A percentile compares a stretch with the other conserved stretches of the same genome.
Evolutionary conservation across 2,797 vertebrate genomes (phyloP).

Genomic region (Dipus sagitta): DNA sequence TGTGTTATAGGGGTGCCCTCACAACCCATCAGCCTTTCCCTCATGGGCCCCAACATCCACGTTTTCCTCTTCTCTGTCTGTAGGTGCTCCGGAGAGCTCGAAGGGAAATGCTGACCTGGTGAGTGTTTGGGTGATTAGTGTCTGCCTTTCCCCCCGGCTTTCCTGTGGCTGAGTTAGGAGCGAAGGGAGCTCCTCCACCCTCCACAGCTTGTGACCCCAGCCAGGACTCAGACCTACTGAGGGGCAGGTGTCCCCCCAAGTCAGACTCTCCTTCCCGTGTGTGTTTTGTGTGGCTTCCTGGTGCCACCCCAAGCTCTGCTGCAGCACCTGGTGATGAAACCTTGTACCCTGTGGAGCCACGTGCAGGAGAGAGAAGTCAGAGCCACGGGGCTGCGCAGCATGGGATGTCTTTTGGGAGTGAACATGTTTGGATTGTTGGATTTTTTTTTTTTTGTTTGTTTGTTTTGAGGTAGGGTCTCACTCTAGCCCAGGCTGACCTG

Average conservation of each 20-base stretch:
- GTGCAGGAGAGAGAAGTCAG: background rate
- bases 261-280: background rate
- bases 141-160: background rate
- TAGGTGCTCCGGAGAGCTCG: constrained; percentile 53
- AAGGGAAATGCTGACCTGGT: constrained; percentile 72
- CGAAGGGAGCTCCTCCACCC: background rate
- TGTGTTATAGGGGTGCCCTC: background rate
- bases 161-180: background rate
- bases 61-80: background rate
- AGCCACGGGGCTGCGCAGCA: background rate
- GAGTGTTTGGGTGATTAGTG: constrained; percentile 29
- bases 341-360: background rate
- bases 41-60: background rate
- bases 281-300: background rate
- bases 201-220: background rate
- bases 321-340: background rate
- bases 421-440: background rate
- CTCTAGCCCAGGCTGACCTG: too few relatives aligned
- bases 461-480: background rate
- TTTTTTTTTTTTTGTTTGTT: background rate
- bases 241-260: background rate
- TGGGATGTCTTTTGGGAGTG: background rate
- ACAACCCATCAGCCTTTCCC: background rate
- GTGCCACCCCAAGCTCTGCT: background rate
- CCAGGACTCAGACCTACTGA: background rate